phyloP scores from a whole-genome alignment of 2,113 vertebrate species.

The Bufo bufo region DNA sequence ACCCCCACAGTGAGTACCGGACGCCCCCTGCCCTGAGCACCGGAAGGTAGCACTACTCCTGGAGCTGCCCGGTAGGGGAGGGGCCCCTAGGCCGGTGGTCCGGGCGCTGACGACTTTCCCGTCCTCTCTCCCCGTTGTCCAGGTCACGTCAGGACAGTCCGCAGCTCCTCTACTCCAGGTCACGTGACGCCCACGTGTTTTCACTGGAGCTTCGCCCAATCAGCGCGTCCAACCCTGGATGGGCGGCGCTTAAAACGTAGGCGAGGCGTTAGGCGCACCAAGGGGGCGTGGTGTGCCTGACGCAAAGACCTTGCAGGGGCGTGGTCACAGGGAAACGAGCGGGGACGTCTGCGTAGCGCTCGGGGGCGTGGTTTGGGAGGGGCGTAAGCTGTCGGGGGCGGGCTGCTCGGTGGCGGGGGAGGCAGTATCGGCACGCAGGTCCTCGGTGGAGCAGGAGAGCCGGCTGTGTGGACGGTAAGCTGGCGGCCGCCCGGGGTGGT shows the following conservation, averaged over 20 bases:
- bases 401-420: constrained; percentile 6
- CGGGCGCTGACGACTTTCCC: not conserved
- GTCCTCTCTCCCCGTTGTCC: not conserved
- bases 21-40: too few relatives aligned
- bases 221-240: not conserved
- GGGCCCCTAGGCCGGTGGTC: not conserved
- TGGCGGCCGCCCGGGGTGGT: not conserved
- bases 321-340: not conserved
- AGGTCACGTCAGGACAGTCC: constrained; percentile 33
- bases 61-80: not conserved
- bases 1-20: too few relatives aligned
- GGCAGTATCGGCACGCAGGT: not conserved
- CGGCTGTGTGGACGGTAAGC: not conserved
- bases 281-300: not conserved
- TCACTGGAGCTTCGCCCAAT: not conserved
- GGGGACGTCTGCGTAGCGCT: too few relatives aligned
- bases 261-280: not conserved
- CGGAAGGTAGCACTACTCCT: too few relatives aligned
- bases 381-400: not conserved
- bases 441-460: not conserved
- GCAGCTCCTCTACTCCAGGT: not conserved
- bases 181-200: constrained; percentile 22
- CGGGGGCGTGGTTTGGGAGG: not conserved
- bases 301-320: not conserved
- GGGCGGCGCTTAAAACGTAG: not conserved